Evolutionary conservation across 2,113 vertebrate genomes (phyloP).

Genomic region (Heterochromis multidens): DNA sequence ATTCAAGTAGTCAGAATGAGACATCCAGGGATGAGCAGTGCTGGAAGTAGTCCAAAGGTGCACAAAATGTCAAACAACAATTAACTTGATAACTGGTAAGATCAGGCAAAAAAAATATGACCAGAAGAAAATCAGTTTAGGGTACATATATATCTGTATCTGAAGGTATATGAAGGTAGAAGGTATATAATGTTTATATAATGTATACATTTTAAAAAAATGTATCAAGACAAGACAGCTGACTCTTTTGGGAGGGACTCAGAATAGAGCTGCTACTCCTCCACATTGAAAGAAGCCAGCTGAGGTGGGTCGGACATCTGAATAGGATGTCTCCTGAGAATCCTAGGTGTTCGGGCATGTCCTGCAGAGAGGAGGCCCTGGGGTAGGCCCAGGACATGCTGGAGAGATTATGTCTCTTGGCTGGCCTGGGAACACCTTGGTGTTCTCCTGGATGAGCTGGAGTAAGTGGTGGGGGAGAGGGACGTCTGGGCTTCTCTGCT

Average conservation of each 20-base stretch:
- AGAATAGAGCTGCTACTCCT: not conserved
- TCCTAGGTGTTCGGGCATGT: not conserved
- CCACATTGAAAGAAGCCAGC: not conserved
- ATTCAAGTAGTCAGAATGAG: not conserved
- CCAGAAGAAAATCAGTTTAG: too few relatives aligned
- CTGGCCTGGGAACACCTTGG: not conserved
- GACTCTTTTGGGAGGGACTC: not conserved
- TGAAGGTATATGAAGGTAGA: too few relatives aligned
- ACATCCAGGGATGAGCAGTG: not conserved
- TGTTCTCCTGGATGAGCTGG: too few relatives aligned
- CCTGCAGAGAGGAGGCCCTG: not conserved
- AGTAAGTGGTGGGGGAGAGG: too few relatives aligned
- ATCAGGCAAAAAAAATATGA: too few relatives aligned
- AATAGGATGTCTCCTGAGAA: not conserved
- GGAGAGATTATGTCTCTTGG: not conserved
- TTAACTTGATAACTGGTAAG: too few relatives aligned
- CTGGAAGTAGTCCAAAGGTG: not conserved
- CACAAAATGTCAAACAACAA: not conserved
- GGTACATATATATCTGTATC: too few relatives aligned
- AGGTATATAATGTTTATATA: too few relatives aligned
- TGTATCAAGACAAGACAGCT: not conserved
- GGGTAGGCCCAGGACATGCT: not conserved
- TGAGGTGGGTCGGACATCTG: not conserved
- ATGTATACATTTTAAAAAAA: too few relatives aligned
- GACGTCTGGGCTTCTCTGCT: too few relatives aligned